Base-by-base conservation (phyloP, 2,797 vertebrate genomes). In the Sebastolobus altivelis region DNA sequence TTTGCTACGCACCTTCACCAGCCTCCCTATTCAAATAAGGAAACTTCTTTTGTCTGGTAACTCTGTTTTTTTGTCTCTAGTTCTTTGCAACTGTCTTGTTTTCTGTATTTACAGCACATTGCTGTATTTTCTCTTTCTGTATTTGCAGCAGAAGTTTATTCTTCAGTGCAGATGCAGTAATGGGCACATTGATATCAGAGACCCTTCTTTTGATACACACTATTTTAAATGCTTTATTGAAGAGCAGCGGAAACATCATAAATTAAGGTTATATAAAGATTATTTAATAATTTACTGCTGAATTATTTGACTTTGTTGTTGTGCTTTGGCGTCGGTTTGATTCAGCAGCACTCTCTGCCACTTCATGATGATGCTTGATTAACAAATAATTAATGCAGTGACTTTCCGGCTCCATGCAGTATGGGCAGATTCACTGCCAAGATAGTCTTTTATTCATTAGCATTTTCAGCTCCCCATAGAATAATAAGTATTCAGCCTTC, bases 401-500 rank as follows among this genome's bases (percentile, higher is more conserved):
- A 62, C 72, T 85, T 77, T 80, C 62, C 6, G 11, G 70, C 76
- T 49, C 29, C 77, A 73, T 68, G 74, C 82, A 56, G 66, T 43
- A 65, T 43, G 63, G 33, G 80, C 74, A 81, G 67, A 89, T 80
- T 67, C 49, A 62, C 77, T 87, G 89, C 83, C 81, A 84, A 85
- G 54, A 65, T 70, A 38, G 72, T 63, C 59, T 79, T 84, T 87
- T 69, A 88, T 82, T 83, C 85, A 90, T 92, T 87, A 77, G 75
- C 83, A 74, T 80, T 84, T 83, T 63, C 65, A 35, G 35, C 60
- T 78, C 74, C 46, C 65, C n/a, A 43, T 56, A 81, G 78, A 93
- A 89, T 85, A 85, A 86, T 88, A 72, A 84, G 77, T 60, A 88
- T 78, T 86, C 83, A 86, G 80, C 72, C 80, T 75, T 81, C 69